phyloP scores from a whole-genome alignment of 1,140 invertebrate genomes.

The Drosophila kikkawai region DNA sequence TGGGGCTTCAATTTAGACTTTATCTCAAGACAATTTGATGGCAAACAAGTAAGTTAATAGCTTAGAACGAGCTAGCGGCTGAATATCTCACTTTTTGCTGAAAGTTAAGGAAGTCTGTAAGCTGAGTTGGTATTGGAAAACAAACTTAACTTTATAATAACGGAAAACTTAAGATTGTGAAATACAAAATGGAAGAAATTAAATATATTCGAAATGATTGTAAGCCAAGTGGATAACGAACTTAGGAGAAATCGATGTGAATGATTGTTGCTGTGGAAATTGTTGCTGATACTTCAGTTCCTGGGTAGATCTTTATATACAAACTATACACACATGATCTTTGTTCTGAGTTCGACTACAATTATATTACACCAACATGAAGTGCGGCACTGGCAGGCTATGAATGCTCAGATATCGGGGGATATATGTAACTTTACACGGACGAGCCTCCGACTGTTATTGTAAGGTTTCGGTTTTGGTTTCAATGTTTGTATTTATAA shows the following conservation, averaged over 20 bases:
- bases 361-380: conserved; percentile 42
- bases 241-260: conserved; percentile 28
- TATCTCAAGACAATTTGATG: neutral
- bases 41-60: conserved; percentile 4
- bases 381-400: conserved; percentile 30
- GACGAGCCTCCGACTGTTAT: conserved; percentile 31
- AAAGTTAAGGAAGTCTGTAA: conserved; percentile 28
- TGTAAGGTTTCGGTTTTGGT: neutral
- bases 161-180: neutral
- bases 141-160: conserved; percentile 1
- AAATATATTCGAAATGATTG: conserved; percentile 3
- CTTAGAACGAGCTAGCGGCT: conserved; percentile 4
- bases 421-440: conserved; percentile 43
- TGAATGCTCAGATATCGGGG: conserved; percentile 32
- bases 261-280: conserved; percentile 57
- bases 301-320: conserved; percentile 33
- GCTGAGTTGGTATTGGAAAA: conserved; percentile 14
- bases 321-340: conserved; percentile 42
- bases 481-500: conserved; percentile 51
- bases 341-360: neutral
- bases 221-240: conserved; percentile 30
- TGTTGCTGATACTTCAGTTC: conserved; percentile 47
- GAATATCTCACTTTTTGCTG: neutral
- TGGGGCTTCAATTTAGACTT: neutral
- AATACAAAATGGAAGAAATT: conserved; percentile 3